Conservation (phyloP, 2,888 invertebrate species). For the Andricus quercusramuli region DNA sequence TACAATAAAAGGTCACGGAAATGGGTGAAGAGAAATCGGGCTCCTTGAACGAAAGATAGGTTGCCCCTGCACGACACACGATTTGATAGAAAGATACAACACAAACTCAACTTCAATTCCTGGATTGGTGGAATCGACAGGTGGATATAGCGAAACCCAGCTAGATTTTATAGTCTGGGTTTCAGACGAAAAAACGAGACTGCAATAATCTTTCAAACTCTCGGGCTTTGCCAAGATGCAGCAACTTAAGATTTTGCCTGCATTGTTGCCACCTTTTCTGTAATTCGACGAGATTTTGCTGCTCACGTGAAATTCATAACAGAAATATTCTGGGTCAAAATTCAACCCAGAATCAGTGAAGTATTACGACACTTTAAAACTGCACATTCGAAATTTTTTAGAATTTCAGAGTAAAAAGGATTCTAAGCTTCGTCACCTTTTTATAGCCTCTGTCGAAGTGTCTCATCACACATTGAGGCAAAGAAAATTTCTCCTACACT, state of each 20-base stretch:
- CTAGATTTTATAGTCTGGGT: slow-evolving; percentile 3
- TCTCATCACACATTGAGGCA: no score
- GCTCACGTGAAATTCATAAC: slow-evolving; percentile 4
- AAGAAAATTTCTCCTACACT: no score
- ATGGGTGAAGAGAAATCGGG: neutral
- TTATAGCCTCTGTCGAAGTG: neutral
- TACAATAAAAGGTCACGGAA: slow-evolving; percentile 13
- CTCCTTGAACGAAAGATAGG: slow-evolving; percentile 11
- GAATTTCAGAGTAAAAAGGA: neutral
- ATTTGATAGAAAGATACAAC: slow-evolving; percentile 34
- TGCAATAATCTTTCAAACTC: slow-evolving; percentile 28
- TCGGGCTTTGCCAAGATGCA: slow-evolving; percentile 35
- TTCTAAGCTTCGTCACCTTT: neutral
- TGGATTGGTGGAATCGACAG: slow-evolving; percentile 37
- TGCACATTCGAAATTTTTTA: neutral
- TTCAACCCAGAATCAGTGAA: neutral
- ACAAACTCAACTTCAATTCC: slow-evolving; percentile 8
- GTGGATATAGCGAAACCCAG: slow-evolving; percentile 25
- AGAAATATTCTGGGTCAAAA: slow-evolving; percentile 31
- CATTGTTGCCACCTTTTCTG: slow-evolving; percentile 26
- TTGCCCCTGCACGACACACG: slow-evolving; percentile 17
- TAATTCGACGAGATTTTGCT: slow-evolving; percentile 23
- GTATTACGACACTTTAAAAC: neutral
- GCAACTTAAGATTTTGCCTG: slow-evolving; percentile 24
- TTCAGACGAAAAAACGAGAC: slow-evolving; percentile 27